Evolutionary conservation across 92 coral and sea anemone genomes (phyloP).

Genomic region (Paramuricea clavata): DNA sequence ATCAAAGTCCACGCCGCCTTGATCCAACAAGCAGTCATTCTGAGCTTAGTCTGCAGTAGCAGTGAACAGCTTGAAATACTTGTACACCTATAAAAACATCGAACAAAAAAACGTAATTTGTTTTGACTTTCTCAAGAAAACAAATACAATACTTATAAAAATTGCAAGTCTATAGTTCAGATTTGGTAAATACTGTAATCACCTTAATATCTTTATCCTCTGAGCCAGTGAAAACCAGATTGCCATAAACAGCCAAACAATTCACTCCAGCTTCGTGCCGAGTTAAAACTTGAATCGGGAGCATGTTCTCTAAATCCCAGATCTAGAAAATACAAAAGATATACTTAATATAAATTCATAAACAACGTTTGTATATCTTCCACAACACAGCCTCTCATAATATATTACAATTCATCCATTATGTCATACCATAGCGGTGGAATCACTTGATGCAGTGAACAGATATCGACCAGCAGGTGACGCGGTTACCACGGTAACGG

Average conservation of each 20-base stretch:
- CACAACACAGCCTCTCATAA: no score
- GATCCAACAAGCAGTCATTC: neutral
- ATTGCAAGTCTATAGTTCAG: neutral
- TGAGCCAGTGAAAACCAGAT: constrained; percentile 91
- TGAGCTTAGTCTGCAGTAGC: constrained; percentile 22
- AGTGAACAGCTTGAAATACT: constrained; percentile 79
- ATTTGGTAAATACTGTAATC: neutral
- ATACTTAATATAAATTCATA: neutral
- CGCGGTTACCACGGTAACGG: constrained; percentile 90
- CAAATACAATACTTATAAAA: neutral
- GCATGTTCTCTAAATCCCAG: constrained; percentile 97
- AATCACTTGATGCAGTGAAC: constrained; percentile 96
- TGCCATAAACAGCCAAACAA: constrained; percentile 92
- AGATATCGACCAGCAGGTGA: constrained; percentile 84
- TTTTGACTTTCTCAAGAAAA: neutral
- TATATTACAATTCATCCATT: no score
- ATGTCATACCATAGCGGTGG: constrained; percentile 95
- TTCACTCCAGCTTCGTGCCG: constrained; percentile 98
- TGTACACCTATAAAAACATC: constrained; percentile 84
- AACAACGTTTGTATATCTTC: neutral
- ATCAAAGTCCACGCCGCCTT: neutral
- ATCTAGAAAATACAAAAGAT: constrained; percentile 64
- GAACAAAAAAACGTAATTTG: neutral
- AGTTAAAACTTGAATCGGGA: constrained; percentile 97
- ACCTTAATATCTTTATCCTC: constrained; percentile 99